Evolutionary conservation across 2,888 invertebrate genomes (phyloP).

Genomic region (Andrena praecox): DNA sequence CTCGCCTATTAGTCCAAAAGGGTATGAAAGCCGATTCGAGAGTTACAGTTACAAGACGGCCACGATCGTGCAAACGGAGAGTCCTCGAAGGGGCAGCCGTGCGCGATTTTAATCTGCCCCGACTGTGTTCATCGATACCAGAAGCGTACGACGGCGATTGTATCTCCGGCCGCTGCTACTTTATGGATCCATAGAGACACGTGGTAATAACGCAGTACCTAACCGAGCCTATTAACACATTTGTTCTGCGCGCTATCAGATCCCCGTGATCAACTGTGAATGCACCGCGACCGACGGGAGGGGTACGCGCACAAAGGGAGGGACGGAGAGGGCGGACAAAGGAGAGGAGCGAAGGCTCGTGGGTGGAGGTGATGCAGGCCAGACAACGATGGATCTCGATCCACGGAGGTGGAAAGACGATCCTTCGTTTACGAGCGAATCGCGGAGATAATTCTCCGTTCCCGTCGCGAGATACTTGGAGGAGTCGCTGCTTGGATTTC

Average conservation of each 20-base stretch:
- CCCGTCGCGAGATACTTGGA: neutral
- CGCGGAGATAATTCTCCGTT: conserved; percentile 40
- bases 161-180: conserved; percentile 50
- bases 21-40: neutral
- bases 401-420: conserved; percentile 47
- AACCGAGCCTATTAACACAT: conserved; percentile 75
- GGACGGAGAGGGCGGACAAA: neutral
- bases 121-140: conserved; percentile 46
- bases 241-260: conserved; percentile 74
- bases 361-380: conserved; percentile 62
- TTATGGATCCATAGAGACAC: conserved; percentile 62
- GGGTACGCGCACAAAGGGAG: neutral
- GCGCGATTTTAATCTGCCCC: conserved; percentile 50
- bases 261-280: conserved; percentile 47
- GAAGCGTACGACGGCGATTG: conserved; percentile 50
- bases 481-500: conserved; percentile 13
- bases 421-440: conserved; percentile 45
- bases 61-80: conserved; percentile 19
- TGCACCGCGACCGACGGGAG: conserved; percentile 22
- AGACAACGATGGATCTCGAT: conserved; percentile 54
- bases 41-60: conserved; percentile 36
- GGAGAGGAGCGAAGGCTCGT: conserved; percentile 40
- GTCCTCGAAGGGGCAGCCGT: conserved; percentile 14
- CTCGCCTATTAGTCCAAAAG: neutral
- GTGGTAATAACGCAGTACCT: conserved; percentile 70